phyloP scores from a whole-genome alignment of 2,888 invertebrate species.

The Oasisia sp. region DNA sequence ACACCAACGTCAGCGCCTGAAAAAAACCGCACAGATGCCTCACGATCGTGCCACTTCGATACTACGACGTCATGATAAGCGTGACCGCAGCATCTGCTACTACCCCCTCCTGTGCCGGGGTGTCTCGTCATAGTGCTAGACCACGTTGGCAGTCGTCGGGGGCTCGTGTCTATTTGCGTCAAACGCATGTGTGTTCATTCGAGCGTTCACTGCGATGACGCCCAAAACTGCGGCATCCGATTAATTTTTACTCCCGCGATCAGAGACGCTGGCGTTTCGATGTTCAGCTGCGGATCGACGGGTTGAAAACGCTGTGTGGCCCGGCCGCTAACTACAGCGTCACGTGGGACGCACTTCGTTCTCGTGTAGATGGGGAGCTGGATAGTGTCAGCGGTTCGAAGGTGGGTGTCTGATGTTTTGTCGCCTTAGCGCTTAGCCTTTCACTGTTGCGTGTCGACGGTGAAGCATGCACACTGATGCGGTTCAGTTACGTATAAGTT shows the following conservation, averaged over 20 bases:
- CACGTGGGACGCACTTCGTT: slow-evolving; percentile 2
- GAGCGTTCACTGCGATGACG: neutral
- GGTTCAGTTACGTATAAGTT: neutral
- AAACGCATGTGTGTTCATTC: neutral
- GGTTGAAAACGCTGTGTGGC: neutral
- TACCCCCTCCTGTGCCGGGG: neutral
- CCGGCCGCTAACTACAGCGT: neutral
- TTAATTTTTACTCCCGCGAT: neutral
- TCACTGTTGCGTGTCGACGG: neutral
- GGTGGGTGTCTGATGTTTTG: neutral
- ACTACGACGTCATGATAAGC: neutral
- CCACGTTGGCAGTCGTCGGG: neutral
- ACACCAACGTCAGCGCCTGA: neutral
- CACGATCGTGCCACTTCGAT: neutral
- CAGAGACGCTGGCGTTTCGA: slow-evolving; percentile 8
- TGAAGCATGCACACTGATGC: neutral
- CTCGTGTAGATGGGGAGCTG: neutral
- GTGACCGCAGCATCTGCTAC: neutral
- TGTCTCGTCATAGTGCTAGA: neutral
- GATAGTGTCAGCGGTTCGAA: neutral
- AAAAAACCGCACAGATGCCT: neutral
- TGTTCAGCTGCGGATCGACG: neutral
- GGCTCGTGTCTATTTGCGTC: neutral
- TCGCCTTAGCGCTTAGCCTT: neutral
- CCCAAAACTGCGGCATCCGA: neutral